Conservation (phyloP, 2,888 invertebrate species). For the Apotomis turbidana region DNA sequence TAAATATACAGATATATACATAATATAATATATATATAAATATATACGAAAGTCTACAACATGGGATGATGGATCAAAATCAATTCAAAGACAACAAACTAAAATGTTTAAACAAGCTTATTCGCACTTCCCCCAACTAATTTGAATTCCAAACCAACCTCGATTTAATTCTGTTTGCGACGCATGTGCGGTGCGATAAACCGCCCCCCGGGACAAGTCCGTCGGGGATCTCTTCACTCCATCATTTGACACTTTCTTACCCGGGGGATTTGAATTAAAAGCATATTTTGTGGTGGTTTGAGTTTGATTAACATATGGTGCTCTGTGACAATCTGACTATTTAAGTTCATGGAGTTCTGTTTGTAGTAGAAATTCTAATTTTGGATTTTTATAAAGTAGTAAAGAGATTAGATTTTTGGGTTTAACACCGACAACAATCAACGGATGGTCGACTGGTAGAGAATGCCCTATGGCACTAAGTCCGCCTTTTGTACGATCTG, state of each 20-base stretch:
- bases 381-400: too few species aligned
- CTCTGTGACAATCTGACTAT: background rate
- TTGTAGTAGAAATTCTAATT: background rate
- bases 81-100: background rate
- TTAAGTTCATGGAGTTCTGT: background rate
- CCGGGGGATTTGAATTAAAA: background rate
- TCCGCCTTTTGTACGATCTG: too few species aligned
- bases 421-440: too few species aligned
- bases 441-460: too few species aligned
- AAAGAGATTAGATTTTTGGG: too few species aligned
- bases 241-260: conserved; percentile 37
- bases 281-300: conserved; percentile 21
- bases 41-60: too few species aligned
- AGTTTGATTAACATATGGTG: conserved; percentile 28
- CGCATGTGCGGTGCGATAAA: conserved; percentile 58
- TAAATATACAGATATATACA: too few species aligned
- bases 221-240: conserved; percentile 23
- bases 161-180: conserved; percentile 54
- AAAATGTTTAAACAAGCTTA: conserved; percentile 16
- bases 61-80: too few species aligned
- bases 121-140: conserved; percentile 40
- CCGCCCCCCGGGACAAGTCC: conserved; percentile 48
- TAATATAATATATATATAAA: too few species aligned
- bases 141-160: conserved; percentile 50
- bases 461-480: too few species aligned